A percentile compares a stretch with the other conserved stretches of the same genome.
Evolutionary conservation across 2,113 vertebrate species (phyloP).

Genomic region (Actenoides lindsayi): DNA sequence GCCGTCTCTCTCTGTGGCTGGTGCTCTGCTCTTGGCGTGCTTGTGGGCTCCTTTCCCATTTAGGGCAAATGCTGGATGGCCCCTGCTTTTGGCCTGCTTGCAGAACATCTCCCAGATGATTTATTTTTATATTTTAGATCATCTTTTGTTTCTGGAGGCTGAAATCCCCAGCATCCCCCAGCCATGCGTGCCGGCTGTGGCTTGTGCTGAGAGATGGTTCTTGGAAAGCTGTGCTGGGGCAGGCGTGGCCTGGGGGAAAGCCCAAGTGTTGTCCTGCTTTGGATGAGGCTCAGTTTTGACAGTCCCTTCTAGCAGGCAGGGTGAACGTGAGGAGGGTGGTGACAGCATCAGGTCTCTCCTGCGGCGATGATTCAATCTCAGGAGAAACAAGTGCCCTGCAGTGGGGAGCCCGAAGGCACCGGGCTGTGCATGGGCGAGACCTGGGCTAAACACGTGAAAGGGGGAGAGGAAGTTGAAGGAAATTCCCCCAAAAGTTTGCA

Average conservation of each 20-base stretch:
- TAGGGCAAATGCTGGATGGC: background rate
- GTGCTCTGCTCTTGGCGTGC: background rate
- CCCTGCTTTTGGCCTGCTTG: background rate
- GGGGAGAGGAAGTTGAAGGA: background rate
- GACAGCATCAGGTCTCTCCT: background rate
- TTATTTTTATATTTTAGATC: background rate
- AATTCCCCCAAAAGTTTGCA: background rate
- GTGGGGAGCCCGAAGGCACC: fast-evolving
- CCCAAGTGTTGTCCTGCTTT: background rate
- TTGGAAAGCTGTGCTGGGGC: background rate
- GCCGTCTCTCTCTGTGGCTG: background rate
- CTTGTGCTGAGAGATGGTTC: background rate
- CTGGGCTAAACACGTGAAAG: background rate
- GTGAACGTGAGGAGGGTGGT: background rate
- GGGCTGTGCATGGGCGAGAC: background rate
- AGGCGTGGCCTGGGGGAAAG: background rate
- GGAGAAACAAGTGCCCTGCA: background rate
- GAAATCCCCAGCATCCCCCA: background rate
- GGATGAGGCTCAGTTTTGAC: background rate
- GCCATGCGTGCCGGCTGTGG: fast-evolving
- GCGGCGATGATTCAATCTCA: background rate
- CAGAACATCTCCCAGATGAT: background rate
- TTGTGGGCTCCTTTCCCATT: background rate
- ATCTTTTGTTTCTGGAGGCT: background rate
- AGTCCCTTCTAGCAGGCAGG: background rate